Conservation (phyloP, 2,888 invertebrate species). For the Mythimna impura region DNA sequence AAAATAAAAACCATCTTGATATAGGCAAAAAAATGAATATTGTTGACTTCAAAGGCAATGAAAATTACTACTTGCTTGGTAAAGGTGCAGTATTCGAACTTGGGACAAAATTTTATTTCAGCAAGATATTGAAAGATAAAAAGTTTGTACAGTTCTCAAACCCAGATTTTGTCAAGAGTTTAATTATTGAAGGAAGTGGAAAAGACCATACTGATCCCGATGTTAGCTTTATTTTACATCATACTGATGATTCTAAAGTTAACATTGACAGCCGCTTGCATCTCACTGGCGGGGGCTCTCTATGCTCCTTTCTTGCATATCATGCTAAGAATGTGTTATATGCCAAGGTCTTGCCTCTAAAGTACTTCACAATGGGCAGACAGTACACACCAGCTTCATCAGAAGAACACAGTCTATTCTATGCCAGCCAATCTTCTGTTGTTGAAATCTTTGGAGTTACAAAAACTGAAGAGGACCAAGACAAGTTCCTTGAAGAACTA, state of each 20-base stretch:
- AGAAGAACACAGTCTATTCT: slow-evolving; percentile 90
- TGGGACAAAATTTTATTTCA: slow-evolving; percentile 89
- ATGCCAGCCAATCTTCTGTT: slow-evolving; percentile 92
- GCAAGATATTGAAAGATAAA: slow-evolving; percentile 79
- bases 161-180: slow-evolving; percentile 94
- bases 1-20: slow-evolving; percentile 87
- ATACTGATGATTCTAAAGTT: slow-evolving; percentile 89
- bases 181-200: slow-evolving; percentile 94
- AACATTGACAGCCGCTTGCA: slow-evolving; percentile 91
- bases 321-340: slow-evolving; percentile 92
- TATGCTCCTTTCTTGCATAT: slow-evolving; percentile 94
- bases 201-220: slow-evolving; percentile 89
- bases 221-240: slow-evolving; percentile 91
- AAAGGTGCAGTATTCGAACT: slow-evolving; percentile 94
- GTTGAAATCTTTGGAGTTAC: slow-evolving; percentile 92
- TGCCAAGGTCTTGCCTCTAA: slow-evolving; percentile 92
- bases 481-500: slow-evolving; percentile 90
- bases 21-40: slow-evolving; percentile 89
- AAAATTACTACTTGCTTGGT: slow-evolving; percentile 91
- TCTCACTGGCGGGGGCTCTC: slow-evolving; percentile 94
- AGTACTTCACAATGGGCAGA: slow-evolving; percentile 93
- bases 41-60: slow-evolving; percentile 90
- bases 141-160: slow-evolving; percentile 93
- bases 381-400: slow-evolving; percentile 90
- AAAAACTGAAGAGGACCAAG: slow-evolving; percentile 85